These are phyloP conservation scores for Metacarcinus magister DNA, from an alignment of 2,888 invertebrate genomes.

Conservation along the genomic window DNA sequence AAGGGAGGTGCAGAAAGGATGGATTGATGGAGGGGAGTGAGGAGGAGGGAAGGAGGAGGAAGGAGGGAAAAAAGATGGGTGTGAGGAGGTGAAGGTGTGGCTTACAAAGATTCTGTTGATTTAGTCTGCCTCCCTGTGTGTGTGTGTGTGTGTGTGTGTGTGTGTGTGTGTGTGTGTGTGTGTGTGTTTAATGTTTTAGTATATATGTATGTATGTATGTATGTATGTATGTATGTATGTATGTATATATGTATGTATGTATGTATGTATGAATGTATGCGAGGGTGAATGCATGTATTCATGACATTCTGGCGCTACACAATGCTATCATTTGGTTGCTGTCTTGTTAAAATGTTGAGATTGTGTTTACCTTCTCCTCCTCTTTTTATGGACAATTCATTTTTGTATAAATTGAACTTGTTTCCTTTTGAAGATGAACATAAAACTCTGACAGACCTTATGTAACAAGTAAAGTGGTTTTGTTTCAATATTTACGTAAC, in stretches of 20 bases:
- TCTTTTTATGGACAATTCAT: background rate
- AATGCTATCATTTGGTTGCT: too few species aligned
- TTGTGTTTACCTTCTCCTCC: background rate
- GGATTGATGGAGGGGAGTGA: background rate
- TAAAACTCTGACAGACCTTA: too few species aligned
- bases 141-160: slow-evolving; percentile 29
- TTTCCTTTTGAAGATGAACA: too few species aligned
- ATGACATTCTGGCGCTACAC: background rate
- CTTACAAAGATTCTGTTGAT: too few species aligned
- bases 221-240: background rate
- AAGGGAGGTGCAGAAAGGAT: background rate
- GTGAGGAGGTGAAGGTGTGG: background rate
- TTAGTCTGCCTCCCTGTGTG: background rate
- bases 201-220: background rate
- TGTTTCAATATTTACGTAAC: too few species aligned
- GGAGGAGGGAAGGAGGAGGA: background rate
- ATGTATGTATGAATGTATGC: background rate
- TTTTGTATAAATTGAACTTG: too few species aligned
- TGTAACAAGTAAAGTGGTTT: too few species aligned
- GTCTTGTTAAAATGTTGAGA: background rate
- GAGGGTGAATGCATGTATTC: background rate
- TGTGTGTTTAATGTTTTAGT: background rate
- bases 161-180: background rate
- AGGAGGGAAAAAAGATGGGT: background rate
- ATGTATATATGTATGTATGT: background rate